Evolutionary conservation across 2,113 vertebrate species (phyloP).

Genomic region (Dicerorhinus sumatrensis): DNA sequence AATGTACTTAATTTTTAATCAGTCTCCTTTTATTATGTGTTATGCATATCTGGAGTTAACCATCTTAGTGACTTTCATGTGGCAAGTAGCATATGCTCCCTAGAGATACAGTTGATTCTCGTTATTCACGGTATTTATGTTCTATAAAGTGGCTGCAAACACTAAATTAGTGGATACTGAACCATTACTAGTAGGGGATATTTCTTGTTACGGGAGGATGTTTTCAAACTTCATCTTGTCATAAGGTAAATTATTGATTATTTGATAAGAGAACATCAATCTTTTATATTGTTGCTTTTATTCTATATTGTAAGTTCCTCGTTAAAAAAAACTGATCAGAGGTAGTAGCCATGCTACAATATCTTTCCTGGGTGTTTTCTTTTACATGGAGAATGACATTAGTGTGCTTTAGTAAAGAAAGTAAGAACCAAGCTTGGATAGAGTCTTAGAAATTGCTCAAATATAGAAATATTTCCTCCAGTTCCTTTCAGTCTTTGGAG

Average conservation of each 20-base stretch:
- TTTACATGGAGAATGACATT: neutral
- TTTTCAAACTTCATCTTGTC: constrained; percentile 58
- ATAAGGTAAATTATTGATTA: constrained; percentile 26
- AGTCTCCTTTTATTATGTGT: neutral
- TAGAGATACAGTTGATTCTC: neutral
- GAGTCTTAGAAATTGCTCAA: neutral
- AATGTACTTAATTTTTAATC: constrained; percentile 19
- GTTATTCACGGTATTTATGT: neutral
- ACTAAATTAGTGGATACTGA: neutral
- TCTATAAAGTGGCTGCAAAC: neutral
- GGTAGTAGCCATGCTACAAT: neutral
- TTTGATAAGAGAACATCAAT: neutral
- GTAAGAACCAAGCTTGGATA: neutral
- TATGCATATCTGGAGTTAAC: neutral
- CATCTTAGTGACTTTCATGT: constrained; percentile 35
- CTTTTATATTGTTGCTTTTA: neutral
- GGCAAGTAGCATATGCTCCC: neutral
- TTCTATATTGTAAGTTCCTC: neutral
- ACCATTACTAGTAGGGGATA: neutral
- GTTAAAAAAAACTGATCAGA: neutral
- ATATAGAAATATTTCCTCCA: neutral
- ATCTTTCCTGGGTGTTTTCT: neutral
- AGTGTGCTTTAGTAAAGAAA: neutral
- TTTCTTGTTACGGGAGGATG: neutral
- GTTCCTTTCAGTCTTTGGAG: constrained; percentile 24